Conservation (phyloP, 2,113 vertebrate species). For the Leptodactylus fuscus region DNA sequence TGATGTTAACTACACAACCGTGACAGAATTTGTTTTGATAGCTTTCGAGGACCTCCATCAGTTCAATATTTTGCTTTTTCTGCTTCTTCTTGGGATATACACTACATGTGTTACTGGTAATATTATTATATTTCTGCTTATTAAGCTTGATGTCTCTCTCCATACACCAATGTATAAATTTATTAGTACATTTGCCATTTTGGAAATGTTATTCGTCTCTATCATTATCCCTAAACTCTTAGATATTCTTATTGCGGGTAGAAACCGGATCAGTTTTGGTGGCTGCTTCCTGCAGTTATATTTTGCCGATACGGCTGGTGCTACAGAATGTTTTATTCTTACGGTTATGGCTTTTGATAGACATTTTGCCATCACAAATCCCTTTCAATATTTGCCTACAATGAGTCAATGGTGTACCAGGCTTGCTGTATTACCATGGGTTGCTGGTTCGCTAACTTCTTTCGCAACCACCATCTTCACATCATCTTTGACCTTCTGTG, state of each 20-base stretch:
- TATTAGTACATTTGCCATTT: slow-evolving; percentile 63
- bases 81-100: background rate
- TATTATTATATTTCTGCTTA: background rate
- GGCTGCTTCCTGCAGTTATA: slow-evolving; percentile 65
- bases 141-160: slow-evolving; percentile 30
- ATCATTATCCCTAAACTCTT: slow-evolving; percentile 65
- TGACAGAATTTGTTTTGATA: background rate
- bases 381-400: background rate
- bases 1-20: background rate
- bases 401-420: background rate
- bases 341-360: slow-evolving; percentile 18
- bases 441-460: slow-evolving; percentile 34
- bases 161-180: slow-evolving; percentile 68
- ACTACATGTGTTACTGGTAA: background rate
- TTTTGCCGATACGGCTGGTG: slow-evolving; percentile 59
- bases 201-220: slow-evolving; percentile 63
- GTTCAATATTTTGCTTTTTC: background rate
- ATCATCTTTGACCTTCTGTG: slow-evolving; percentile 60
- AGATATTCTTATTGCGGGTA: slow-evolving; percentile 57
- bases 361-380: slow-evolving; percentile 1
- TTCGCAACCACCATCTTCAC: slow-evolving; percentile 27
- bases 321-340: slow-evolving; percentile 7
- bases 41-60: background rate
- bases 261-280: slow-evolving; percentile 58
- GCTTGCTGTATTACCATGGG: background rate